A percentile compares a stretch with the other conserved stretches of the same genome.
Conservation (phyloP, 37 sponge, comb jelly and placozoan species). For the Agelas oroides region DNA sequence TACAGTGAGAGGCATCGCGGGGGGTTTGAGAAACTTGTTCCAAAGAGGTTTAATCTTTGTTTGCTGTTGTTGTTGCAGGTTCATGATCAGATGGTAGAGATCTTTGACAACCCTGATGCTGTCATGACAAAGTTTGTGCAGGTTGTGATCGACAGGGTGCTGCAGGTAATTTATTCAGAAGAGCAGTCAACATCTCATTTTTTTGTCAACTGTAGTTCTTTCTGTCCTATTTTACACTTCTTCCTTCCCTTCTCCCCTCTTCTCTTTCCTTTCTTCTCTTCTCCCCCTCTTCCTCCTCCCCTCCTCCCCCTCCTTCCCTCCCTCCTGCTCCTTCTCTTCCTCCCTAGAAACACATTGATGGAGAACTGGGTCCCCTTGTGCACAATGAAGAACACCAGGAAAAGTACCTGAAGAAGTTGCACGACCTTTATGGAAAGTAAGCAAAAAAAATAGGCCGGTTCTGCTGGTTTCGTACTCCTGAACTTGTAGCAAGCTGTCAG, state of each 20-base stretch:
- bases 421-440: constrained; percentile 71
- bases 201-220: no score
- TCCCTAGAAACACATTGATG: constrained; percentile 8
- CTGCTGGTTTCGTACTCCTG: no score
- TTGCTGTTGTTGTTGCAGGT: constrained; percentile 36
- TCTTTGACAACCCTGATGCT: constrained; percentile 82
- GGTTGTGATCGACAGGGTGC: constrained; percentile 52
- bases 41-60: no score
- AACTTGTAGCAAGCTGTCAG: no score
- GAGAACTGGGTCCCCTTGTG: constrained; percentile 12
- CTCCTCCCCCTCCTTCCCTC: background rate
- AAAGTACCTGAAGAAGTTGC: constrained; percentile 54
- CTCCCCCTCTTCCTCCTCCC: no score
- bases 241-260: no score
- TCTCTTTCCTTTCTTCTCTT: no score
- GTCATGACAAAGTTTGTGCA: constrained; percentile 70
- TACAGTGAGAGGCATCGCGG: no score
- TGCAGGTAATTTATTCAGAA: constrained; percentile 39
- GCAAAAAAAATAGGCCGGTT: background rate
- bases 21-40: no score
- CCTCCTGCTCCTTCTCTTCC: background rate
- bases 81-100: constrained; percentile 60
- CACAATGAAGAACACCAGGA: constrained; percentile 2
- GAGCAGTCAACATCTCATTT: no score
- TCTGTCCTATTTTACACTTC: no score